Percentiles rank a stretch among this genome's conserved stretches.
Conservation (phyloP, 1,140 invertebrate species). For the Macrosteles quadrilineatus region DNA sequence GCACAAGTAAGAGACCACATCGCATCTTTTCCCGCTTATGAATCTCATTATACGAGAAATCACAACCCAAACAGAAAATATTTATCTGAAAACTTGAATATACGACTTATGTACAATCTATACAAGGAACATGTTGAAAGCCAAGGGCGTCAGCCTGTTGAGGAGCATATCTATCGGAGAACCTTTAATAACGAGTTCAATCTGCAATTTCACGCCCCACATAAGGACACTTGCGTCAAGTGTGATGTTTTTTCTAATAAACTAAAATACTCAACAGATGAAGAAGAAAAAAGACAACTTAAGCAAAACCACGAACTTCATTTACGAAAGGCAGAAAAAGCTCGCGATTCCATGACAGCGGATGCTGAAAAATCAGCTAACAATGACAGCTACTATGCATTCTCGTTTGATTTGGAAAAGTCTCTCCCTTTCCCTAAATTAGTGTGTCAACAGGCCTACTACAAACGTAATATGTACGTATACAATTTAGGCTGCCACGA, state of each 20-base stretch:
- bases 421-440: constrained; percentile 42
- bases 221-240: constrained; percentile 45
- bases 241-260: constrained; percentile 39
- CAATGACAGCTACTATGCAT: constrained; percentile 35
- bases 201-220: constrained; percentile 51
- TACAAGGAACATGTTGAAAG: constrained; percentile 50
- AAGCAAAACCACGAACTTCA: constrained; percentile 37
- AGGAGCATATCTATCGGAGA: constrained; percentile 54
- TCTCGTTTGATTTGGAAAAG: constrained; percentile 43
- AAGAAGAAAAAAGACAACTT: constrained; percentile 33
- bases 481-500: constrained; percentile 39
- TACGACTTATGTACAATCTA: constrained; percentile 54
- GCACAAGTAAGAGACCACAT: constrained; percentile 25
- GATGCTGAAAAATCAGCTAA: constrained; percentile 32
- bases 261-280: constrained; percentile 17
- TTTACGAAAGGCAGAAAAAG: constrained; percentile 38
- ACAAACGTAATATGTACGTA: constrained; percentile 43
- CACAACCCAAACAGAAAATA: constrained; percentile 53
- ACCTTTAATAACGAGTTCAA: constrained; percentile 55
- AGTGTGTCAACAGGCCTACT: constrained; percentile 39
- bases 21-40: constrained; percentile 24
- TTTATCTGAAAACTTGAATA: constrained; percentile 51
- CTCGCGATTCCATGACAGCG: constrained; percentile 31
- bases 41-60: constrained; percentile 46
- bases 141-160: constrained; percentile 48